Evolutionary conservation across 37 sponge, comb jelly and placozoan genomes (phyloP).

Genomic region (Chondrosia reniformis): DNA sequence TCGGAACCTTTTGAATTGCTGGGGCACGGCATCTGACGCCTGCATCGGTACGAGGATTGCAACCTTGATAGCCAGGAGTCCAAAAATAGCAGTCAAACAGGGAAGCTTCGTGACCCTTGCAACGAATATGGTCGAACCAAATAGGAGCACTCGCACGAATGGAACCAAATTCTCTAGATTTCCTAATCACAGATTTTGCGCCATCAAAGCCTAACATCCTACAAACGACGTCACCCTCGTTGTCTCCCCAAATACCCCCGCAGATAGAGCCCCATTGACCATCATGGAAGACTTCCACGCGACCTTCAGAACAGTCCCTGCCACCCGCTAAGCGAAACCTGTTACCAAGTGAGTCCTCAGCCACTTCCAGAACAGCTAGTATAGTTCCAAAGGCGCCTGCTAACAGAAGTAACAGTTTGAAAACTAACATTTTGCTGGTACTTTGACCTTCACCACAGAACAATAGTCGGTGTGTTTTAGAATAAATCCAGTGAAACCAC

Average conservation of each 20-base stretch:
- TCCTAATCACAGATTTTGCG: background rate
- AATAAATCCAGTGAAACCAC: too few relatives aligned
- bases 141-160: slow-evolving; percentile 9
- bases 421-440: too few relatives aligned
- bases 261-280: slow-evolving; percentile 80
- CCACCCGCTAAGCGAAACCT: too few relatives aligned
- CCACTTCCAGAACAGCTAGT: too few relatives aligned
- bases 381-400: too few relatives aligned
- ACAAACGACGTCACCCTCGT: slow-evolving; percentile 52
- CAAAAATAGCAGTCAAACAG: slow-evolving; percentile 33
- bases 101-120: slow-evolving; percentile 25
- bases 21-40: slow-evolving; percentile 43
- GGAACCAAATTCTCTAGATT: background rate
- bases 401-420: too few relatives aligned
- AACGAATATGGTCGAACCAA: slow-evolving; percentile 48
- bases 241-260: slow-evolving; percentile 44
- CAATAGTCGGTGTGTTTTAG: too few relatives aligned
- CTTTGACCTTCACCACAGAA: too few relatives aligned
- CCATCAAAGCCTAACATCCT: slow-evolving; percentile 47
- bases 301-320: too few relatives aligned
- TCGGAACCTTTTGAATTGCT: slow-evolving; percentile 1
- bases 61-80: slow-evolving; percentile 27
- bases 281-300: slow-evolving; percentile 60
- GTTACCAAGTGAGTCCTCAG: too few relatives aligned
- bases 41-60: slow-evolving; percentile 55